These are phyloP conservation scores for Danio rerio DNA, from an alignment of 2,113 vertebrate species.

Conservation along the genomic window GRCz12tu NC_133180.1:26806501-26807000, in stretches of 20 bases:
- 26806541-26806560: not conserved
- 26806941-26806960: slow-evolving; percentile 77
- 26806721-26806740: slow-evolving; percentile 75
- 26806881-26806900: not conserved
- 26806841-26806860: slow-evolving; percentile 84
- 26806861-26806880: slow-evolving; percentile 71
- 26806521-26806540: not conserved
- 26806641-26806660: not conserved
- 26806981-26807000: slow-evolving; percentile 91
- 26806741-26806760: slow-evolving; percentile 82
- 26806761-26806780: slow-evolving; percentile 91
- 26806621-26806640: no score
- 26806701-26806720: slow-evolving; percentile 70
- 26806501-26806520: slow-evolving; percentile 68
- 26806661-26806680: no score
- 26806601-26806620: not conserved
- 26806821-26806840: slow-evolving; percentile 92
- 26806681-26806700: slow-evolving; percentile 65
- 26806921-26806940: not conserved
- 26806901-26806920: not conserved
- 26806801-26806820: slow-evolving; percentile 89
- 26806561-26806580: not conserved
- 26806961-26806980: slow-evolving; percentile 81
- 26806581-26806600: slow-evolving; percentile 38
- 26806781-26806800: slow-evolving; percentile 79